A percentile compares a stretch with the other conserved stretches of the same genome.
Conservation (phyloP, 2,797 vertebrate genomes). For the Siniperca obscura region DNA sequence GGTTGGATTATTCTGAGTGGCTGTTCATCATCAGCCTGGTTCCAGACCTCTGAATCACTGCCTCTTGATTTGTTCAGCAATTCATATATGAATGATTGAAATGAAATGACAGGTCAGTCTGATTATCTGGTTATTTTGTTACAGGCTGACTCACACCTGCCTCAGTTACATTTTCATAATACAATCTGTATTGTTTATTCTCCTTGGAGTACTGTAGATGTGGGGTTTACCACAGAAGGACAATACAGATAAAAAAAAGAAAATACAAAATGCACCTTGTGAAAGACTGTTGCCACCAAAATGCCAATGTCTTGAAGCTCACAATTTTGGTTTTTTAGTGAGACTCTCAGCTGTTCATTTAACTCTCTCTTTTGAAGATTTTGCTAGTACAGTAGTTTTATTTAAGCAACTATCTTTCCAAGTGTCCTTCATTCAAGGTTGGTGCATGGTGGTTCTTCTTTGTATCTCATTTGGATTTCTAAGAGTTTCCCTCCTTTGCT, state of each 20-base stretch:
- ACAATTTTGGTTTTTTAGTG: neutral
- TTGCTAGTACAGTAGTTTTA: neutral
- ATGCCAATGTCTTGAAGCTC: neutral
- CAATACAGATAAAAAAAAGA: neutral
- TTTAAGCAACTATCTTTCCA: neutral
- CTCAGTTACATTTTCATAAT: constrained; percentile 16
- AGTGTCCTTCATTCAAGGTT: neutral
- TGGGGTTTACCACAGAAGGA: neutral
- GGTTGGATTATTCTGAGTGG: neutral
- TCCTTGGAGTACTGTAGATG: neutral
- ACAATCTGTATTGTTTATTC: constrained; percentile 8
- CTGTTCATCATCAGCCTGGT: neutral
- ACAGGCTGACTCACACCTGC: constrained; percentile 18
- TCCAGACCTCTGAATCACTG: constrained; percentile 13
- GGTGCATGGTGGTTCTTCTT: neutral
- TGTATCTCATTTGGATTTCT: neutral
- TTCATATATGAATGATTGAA: constrained; percentile 33
- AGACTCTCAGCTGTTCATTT: neutral
- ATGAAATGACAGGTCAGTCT: constrained; percentile 23
- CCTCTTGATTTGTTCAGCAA: constrained; percentile 21
- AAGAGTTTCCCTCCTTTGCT: neutral
- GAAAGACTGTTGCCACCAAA: neutral
- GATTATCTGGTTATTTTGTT: constrained; percentile 26
- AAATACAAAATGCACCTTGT: constrained; percentile 3
- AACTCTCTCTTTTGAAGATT: neutral